phyloP scores from a whole-genome alignment of 2,888 invertebrate genomes.

The Cyaniris semiargus region DNA sequence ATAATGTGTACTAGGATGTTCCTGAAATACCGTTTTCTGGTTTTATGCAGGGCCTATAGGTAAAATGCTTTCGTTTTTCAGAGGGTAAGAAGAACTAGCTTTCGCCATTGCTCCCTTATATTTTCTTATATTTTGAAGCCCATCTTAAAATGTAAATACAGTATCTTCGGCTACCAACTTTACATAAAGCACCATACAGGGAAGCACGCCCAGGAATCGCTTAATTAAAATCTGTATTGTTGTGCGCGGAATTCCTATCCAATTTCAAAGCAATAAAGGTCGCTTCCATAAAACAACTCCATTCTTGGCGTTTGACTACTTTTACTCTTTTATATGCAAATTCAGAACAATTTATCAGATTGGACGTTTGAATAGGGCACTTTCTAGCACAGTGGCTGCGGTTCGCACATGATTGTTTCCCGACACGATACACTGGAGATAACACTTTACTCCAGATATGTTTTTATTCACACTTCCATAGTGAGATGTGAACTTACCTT shows the following conservation, averaged over 20 bases:
- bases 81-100: background rate
- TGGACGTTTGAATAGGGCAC: slow-evolving; percentile 67
- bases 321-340: slow-evolving; percentile 67
- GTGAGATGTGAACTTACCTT: background rate
- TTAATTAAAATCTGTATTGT: slow-evolving; percentile 11
- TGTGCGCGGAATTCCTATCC: slow-evolving; percentile 2
- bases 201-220: background rate
- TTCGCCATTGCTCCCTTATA: background rate
- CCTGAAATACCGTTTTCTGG: background rate
- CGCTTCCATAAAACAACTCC: slow-evolving; percentile 25
- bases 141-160: background rate
- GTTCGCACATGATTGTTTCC: slow-evolving; percentile 20
- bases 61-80: background rate
- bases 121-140: background rate
- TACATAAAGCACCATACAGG: background rate
- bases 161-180: background rate
- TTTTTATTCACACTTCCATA: slow-evolving; percentile 1
- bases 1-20: background rate
- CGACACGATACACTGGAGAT: slow-evolving; percentile 11
- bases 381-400: slow-evolving; percentile 43
- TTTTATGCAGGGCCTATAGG: background rate
- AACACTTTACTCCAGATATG: background rate
- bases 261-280: slow-evolving; percentile 3
- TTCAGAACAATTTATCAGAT: slow-evolving; percentile 70
- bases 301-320: slow-evolving; percentile 31